A percentile compares a stretch with the other conserved stretches of the same genome.
phyloP scores from a whole-genome alignment of 2,113 vertebrate genomes.

The Odontophorus gujanensis region DNA sequence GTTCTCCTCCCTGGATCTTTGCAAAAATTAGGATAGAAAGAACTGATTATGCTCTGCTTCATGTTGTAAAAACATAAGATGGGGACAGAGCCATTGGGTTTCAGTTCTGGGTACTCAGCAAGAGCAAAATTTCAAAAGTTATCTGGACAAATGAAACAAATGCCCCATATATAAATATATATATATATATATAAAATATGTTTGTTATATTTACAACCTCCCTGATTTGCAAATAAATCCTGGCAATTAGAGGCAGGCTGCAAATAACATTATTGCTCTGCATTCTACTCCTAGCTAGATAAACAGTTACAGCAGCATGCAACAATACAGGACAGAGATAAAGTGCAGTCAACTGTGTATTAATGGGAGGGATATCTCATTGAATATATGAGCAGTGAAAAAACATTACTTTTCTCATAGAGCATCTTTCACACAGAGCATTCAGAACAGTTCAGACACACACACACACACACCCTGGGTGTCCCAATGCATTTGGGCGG shows the following conservation, averaged over 20 bases:
- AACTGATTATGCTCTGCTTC: not conserved
- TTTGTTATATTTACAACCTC: not conserved
- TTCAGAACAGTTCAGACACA: not conserved
- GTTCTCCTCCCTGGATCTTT: not conserved
- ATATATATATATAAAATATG: not conserved
- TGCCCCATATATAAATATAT: not conserved
- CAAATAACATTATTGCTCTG: constrained; percentile 24
- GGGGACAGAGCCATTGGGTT: not conserved
- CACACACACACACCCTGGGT: not conserved
- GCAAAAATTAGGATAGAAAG: not conserved
- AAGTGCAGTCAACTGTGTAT: constrained; percentile 53
- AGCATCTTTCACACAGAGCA: constrained; percentile 18
- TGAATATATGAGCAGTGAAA: constrained; percentile 31
- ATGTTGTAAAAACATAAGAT: not conserved
- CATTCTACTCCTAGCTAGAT: constrained; percentile 17
- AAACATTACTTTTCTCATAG: not conserved
- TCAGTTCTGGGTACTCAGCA: not conserved
- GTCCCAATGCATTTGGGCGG: not conserved
- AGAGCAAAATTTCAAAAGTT: not conserved
- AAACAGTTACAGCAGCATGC: constrained; percentile 21
- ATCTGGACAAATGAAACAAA: not conserved
- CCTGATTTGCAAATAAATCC: constrained; percentile 23
- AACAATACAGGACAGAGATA: constrained; percentile 37
- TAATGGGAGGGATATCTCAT: constrained; percentile 1
- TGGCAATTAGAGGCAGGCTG: constrained; percentile 22